These are phyloP conservation scores for Ctenoplectra terminalis DNA, from an alignment of 1,140 invertebrate genomes.

Conservation along the genomic window DNA sequence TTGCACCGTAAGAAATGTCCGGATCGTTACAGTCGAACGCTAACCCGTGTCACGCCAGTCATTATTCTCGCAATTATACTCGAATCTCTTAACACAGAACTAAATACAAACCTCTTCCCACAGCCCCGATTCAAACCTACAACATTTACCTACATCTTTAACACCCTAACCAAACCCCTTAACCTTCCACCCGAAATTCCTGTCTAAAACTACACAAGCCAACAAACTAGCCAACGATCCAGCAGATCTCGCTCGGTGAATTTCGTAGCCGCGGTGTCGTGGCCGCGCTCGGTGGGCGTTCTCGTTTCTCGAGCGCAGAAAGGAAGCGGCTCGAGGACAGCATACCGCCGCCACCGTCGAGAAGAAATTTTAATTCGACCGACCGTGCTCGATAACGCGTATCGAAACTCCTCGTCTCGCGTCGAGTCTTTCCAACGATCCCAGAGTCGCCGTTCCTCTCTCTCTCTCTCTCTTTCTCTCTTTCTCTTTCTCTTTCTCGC, in stretches of 20 bases:
- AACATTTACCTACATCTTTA: no score
- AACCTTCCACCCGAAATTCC: not conserved
- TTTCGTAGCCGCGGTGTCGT: not conserved
- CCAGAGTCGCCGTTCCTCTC: not conserved
- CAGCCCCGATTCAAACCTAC: no score
- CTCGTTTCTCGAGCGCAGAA: constrained; percentile 49
- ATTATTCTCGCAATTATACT: no score
- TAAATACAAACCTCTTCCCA: no score
- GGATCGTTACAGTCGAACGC: no score
- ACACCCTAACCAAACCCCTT: not conserved
- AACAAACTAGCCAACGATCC: not conserved
- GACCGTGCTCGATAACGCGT: constrained; percentile 67
- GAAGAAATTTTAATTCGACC: constrained; percentile 71
- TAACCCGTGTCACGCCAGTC: no score
- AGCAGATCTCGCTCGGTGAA: constrained; percentile 22
- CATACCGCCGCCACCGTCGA: constrained; percentile 8
- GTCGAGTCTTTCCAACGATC: constrained; percentile 59
- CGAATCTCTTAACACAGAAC: no score
- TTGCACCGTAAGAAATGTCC: no score
- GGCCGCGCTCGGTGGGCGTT: constrained; percentile 32
- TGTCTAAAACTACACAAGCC: not conserved
- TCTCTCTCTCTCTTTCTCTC: constrained; percentile 10
- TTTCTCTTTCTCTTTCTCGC: constrained; percentile 54
- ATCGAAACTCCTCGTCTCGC: constrained; percentile 64
- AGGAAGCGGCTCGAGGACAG: constrained; percentile 47